A percentile compares a stretch with the other conserved stretches of the same genome.
phyloP scores from a whole-genome alignment of 2,797 vertebrate genomes.

The Myotis findleyi region DNA sequence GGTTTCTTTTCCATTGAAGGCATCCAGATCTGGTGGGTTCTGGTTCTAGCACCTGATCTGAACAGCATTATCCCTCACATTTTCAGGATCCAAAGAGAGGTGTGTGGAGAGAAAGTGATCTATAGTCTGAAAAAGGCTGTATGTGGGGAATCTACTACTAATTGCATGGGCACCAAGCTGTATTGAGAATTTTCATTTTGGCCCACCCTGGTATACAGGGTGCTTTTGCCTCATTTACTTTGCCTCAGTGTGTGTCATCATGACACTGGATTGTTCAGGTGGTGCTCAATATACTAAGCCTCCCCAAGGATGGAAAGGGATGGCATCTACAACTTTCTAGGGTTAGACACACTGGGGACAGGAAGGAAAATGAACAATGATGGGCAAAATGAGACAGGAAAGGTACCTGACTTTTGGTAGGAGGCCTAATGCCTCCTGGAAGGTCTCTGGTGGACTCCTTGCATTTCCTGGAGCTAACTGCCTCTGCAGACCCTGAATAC shows the following conservation, averaged over 20 bases:
- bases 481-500: not conserved
- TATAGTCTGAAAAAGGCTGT: not conserved
- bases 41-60: not conserved
- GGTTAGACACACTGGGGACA: conserved; percentile 10
- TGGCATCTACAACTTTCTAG: not conserved
- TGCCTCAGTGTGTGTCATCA: not conserved
- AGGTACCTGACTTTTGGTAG: not conserved
- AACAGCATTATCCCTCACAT: not conserved
- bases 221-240: conserved; percentile 30
- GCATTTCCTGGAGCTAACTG: not conserved
- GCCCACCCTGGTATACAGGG: not conserved
- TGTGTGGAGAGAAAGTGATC: not conserved
- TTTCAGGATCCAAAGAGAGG: conserved; percentile 43
- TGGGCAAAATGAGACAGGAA: conserved; percentile 10
- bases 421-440: not conserved
- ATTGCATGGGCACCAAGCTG: not conserved
- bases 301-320: not conserved
- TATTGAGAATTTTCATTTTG: conserved; percentile 40
- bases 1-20: conserved; percentile 28
- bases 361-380: not conserved
- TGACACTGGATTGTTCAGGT: not conserved
- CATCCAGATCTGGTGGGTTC: not conserved
- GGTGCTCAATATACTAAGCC: not conserved
- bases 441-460: not conserved
- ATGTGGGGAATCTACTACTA: not conserved